Evolutionary conservation across 2,113 vertebrate species (phyloP).

Genomic region (Mus spicilegus): DNA sequence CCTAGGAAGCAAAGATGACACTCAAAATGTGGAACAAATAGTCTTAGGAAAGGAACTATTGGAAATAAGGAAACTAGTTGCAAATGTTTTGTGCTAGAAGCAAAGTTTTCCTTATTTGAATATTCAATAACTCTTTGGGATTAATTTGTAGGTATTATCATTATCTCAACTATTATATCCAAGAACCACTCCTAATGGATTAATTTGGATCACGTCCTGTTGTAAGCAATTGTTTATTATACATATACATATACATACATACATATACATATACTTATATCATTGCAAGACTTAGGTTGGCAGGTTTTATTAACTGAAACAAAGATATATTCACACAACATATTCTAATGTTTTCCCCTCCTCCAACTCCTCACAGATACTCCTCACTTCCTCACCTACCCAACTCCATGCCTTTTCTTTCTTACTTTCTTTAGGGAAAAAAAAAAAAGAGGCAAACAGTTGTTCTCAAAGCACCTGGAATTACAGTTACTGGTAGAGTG

Average conservation of each 20-base stretch:
- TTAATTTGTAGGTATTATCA: not conserved
- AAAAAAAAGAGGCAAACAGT: not conserved
- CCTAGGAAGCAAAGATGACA: not conserved
- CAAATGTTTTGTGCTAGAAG: not conserved
- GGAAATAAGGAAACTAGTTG: not conserved
- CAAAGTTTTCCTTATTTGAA: not conserved
- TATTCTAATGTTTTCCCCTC: not conserved
- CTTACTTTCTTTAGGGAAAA: not conserved
- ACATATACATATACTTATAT: rapidly evolving
- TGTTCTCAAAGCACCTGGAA: not conserved
- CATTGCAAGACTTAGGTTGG: not conserved
- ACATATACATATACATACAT: not conserved
- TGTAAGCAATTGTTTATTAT: not conserved
- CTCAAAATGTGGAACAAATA: not conserved
- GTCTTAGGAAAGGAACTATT: not conserved
- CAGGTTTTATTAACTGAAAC: not conserved
- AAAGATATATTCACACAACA: not conserved
- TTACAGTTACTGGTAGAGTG: not conserved
- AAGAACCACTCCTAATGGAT: not conserved
- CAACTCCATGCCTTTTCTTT: not conserved
- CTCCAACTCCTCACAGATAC: no score
- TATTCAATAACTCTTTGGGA: not conserved
- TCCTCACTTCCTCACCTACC: not conserved
- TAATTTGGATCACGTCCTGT: no score
- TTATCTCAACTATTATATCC: not conserved